A percentile compares a stretch with the other conserved stretches of the same genome.
Evolutionary conservation across 2,113 vertebrate genomes (phyloP).

Genomic region (Camelus bactrianus): DNA sequence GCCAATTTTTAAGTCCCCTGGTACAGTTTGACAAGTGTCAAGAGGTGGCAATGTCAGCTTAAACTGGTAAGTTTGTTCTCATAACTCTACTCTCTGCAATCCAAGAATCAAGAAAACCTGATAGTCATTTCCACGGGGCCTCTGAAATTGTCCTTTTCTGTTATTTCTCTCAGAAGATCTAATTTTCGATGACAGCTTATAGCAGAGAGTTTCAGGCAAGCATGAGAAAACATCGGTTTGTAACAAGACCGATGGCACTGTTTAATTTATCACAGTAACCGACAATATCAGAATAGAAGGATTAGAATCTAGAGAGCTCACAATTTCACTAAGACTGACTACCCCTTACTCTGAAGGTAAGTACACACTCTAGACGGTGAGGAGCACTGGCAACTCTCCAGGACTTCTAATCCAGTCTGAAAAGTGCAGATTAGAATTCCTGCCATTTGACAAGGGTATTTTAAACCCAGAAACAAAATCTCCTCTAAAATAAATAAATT

Average conservation of each 20-base stretch:
- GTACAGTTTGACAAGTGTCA: neutral
- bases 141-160: neutral
- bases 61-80: neutral
- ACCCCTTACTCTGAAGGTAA: neutral
- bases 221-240: neutral
- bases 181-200: neutral
- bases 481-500: neutral
- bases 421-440: neutral
- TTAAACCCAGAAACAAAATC: constrained; percentile 22
- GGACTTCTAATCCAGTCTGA: neutral
- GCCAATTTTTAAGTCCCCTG: neutral
- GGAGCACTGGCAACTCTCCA: neutral
- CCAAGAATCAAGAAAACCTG: neutral
- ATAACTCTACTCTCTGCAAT: neutral
- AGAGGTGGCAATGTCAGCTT: neutral
- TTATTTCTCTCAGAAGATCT: neutral
- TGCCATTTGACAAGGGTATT: neutral
- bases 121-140: neutral
- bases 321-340: neutral
- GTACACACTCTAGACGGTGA: neutral
- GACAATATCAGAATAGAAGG: neutral
- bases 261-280: neutral
- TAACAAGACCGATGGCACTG: neutral
- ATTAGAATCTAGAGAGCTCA: neutral
- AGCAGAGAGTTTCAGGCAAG: neutral